phyloP scores from a whole-genome alignment of 2,888 invertebrate species.

The Epistrophella euchroma region DNA sequence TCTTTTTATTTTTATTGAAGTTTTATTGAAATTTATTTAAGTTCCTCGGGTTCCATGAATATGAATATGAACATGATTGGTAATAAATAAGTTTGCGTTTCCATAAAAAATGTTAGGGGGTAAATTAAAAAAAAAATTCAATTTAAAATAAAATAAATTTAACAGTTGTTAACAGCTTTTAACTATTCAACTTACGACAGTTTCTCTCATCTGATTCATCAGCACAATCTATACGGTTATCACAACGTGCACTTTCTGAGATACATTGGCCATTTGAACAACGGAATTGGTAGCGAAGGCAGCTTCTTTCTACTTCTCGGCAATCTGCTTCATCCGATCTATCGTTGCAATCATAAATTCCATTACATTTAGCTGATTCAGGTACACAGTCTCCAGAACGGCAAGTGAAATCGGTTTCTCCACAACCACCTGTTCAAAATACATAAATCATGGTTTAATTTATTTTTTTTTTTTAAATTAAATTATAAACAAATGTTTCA shows the following conservation, averaged over 20 bases:
- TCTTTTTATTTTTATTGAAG: too few relatives aligned
- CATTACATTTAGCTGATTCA: constrained; percentile 87
- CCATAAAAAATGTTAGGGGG: too few relatives aligned
- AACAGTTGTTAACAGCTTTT: too few relatives aligned
- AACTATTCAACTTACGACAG: constrained; percentile 83
- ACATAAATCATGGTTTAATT: not conserved
- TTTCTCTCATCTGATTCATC: constrained; percentile 86
- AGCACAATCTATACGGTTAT: constrained; percentile 85
- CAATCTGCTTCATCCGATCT: constrained; percentile 89
- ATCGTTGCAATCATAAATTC: constrained; percentile 87
- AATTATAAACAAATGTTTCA: not conserved
- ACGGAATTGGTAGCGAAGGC: constrained; percentile 81
- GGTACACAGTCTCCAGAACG: constrained; percentile 88
- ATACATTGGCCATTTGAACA: constrained; percentile 83
- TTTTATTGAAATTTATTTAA: too few relatives aligned
- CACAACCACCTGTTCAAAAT: constrained; percentile 86
- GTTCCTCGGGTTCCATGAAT: too few relatives aligned
- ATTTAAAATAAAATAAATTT: too few relatives aligned
- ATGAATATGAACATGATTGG: too few relatives aligned
- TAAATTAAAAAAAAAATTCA: too few relatives aligned
- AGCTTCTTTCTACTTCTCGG: constrained; percentile 78
- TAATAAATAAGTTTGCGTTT: too few relatives aligned
- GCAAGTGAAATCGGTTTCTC: constrained; percentile 88
- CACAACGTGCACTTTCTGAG: constrained; percentile 83
- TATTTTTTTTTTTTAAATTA: not conserved